Percentiles rank a stretch among this genome's conserved stretches.
Evolutionary conservation across 23 tunicate genomes (phyloP).

Genomic region (Diplosoma virens): DNA sequence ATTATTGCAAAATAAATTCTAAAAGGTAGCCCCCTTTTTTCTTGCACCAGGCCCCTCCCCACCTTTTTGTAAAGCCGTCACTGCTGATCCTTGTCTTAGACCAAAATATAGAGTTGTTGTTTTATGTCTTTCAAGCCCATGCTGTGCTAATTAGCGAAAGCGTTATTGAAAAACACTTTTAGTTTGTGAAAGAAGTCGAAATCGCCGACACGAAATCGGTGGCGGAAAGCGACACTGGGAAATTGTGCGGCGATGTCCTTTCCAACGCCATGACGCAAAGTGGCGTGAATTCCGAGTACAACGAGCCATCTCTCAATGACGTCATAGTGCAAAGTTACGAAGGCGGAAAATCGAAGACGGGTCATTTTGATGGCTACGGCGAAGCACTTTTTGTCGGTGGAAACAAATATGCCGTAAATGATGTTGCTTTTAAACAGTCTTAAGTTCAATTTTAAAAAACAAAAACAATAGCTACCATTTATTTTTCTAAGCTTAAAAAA

Average conservation of each 20-base stretch:
- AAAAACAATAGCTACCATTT: no score
- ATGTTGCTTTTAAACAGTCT: not conserved
- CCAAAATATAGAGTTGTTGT: no score
- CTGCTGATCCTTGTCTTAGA: no score
- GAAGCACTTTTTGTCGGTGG: conserved; percentile 81
- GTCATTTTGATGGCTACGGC: conserved; percentile 75
- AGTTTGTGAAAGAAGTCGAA: conserved; percentile 25
- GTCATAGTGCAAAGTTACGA: conserved; percentile 69
- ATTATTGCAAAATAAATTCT: no score
- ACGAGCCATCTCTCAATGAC: conserved; percentile 72
- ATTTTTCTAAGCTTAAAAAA: not conserved
- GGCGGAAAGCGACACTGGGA: conserved; percentile 75
- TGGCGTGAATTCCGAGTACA: conserved; percentile 33
- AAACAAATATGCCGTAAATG: conserved; percentile 44
- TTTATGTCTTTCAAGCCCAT: no score
- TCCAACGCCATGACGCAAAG: not conserved
- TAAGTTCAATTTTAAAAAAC: not conserved
- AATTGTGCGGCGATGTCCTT: conserved; percentile 33
- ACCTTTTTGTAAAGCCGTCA: no score
- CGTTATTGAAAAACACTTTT: no score
- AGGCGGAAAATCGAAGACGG: conserved; percentile 53
- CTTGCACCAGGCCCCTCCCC: no score
- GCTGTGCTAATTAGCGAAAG: no score
- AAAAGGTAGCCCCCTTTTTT: no score
- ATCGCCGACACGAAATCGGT: conserved; percentile 60